Evolutionary conservation across 53 echinoderm and acorn worm genomes (phyloP).

Genomic region (Paelopatides confundens): DNA sequence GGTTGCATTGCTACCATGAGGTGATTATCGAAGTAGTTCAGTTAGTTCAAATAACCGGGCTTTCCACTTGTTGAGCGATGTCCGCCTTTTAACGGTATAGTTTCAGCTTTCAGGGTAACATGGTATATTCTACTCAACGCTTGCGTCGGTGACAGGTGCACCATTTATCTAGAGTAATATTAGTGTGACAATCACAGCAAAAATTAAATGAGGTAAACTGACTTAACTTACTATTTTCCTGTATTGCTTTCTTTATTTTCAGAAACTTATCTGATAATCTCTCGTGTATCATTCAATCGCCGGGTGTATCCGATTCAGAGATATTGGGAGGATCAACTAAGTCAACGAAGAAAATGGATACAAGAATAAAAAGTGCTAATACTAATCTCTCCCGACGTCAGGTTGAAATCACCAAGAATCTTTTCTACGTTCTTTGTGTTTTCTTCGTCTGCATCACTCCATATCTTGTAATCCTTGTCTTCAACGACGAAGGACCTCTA

Average conservation of each 20-base stretch:
- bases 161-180: too few relatives aligned
- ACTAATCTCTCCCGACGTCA: constrained; percentile 29
- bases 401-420: constrained; percentile 48
- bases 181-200: too few relatives aligned
- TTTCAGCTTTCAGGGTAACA: background rate
- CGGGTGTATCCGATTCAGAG: background rate
- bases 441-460: constrained; percentile 51
- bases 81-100: too few relatives aligned
- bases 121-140: too few relatives aligned
- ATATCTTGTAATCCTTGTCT: background rate
- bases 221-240: too few relatives aligned
- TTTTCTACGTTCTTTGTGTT: constrained; percentile 36
- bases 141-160: too few relatives aligned
- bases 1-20: too few relatives aligned
- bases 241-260: too few relatives aligned
- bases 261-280: background rate
- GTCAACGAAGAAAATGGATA: background rate
- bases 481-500: background rate
- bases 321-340: background rate
- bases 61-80: too few relatives aligned
- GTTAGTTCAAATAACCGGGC: too few relatives aligned
- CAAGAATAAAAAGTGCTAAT: background rate
- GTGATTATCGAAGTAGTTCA: too few relatives aligned
- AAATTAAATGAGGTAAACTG: too few relatives aligned
- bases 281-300: background rate